phyloP scores from a whole-genome alignment of 2,888 invertebrate genomes.

The Acleris sparsana region DNA sequence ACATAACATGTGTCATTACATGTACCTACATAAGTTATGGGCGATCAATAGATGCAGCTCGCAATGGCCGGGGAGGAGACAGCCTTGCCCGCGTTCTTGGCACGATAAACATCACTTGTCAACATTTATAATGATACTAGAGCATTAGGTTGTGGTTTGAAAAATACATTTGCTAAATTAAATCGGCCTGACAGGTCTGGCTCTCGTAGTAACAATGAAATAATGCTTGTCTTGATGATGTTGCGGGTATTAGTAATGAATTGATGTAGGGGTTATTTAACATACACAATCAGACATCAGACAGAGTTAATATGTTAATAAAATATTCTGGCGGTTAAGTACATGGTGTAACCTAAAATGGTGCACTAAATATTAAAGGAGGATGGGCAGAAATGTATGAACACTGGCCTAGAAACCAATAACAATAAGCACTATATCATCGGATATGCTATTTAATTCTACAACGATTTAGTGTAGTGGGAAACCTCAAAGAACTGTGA shows the following conservation, averaged over 20 bases:
- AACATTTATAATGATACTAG: constrained; percentile 58
- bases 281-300: neutral
- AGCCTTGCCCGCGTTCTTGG: constrained; percentile 65
- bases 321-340: too few relatives aligned
- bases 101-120: constrained; percentile 55
- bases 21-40: constrained; percentile 28
- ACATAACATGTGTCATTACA: constrained; percentile 36
- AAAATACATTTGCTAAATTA: constrained; percentile 34
- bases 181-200: constrained; percentile 7
- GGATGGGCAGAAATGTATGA: too few relatives aligned
- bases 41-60: constrained; percentile 35
- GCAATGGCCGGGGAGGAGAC: constrained; percentile 55
- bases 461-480: too few relatives aligned
- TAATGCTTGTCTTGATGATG: constrained; percentile 4
- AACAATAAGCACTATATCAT: too few relatives aligned
- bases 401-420: too few relatives aligned
- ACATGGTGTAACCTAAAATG: too few relatives aligned
- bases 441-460: too few relatives aligned
- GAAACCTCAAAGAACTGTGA: too few relatives aligned
- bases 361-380: too few relatives aligned
- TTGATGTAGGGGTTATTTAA: neutral
- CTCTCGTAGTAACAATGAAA: constrained; percentile 2
- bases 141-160: constrained; percentile 33
- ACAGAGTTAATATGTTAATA: too few relatives aligned
- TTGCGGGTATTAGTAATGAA: neutral